These are phyloP conservation scores for Dromiciops gliroides DNA, from an alignment of 2,113 vertebrate species.

Conservation along the genomic window DNA sequence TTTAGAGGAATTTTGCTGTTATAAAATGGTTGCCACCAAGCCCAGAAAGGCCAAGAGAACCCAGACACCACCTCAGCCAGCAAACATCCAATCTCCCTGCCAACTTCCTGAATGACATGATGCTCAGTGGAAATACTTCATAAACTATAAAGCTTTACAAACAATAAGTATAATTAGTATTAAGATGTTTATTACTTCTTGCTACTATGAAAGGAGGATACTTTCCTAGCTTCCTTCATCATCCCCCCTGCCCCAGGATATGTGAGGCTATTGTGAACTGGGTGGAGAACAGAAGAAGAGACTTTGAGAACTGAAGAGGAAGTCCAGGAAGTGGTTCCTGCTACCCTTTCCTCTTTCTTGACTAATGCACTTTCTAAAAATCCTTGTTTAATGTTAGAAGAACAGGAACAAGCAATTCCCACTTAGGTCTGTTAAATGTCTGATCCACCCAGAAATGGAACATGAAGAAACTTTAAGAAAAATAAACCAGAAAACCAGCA, in stretches of 20 bases:
- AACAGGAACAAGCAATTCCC: conserved; percentile 75
- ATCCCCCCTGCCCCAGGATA: not conserved
- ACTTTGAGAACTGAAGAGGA: conserved; percentile 22
- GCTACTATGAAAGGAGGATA: not conserved
- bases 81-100: not conserved
- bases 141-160: not conserved
- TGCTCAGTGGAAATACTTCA: not conserved
- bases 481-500: conserved; percentile 72
- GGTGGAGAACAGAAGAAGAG: not conserved
- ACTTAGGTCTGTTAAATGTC: conserved; percentile 71
- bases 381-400: conserved; percentile 68
- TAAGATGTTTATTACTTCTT: not conserved
- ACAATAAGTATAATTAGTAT: not conserved
- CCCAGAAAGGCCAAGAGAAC: not conserved
- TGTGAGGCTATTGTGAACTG: not conserved
- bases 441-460: conserved; percentile 74
- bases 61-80: not conserved
- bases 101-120: not conserved
- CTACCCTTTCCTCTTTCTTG: conserved; percentile 78
- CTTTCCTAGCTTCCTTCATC: not conserved
- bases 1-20: not conserved
- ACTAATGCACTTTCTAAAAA: conserved; percentile 80
- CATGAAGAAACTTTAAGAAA: conserved; percentile 73
- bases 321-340: conserved; percentile 38
- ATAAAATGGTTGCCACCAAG: not conserved